Conservation (phyloP, 2,797 vertebrate genomes). For the Benthosema pterotum region DNA sequence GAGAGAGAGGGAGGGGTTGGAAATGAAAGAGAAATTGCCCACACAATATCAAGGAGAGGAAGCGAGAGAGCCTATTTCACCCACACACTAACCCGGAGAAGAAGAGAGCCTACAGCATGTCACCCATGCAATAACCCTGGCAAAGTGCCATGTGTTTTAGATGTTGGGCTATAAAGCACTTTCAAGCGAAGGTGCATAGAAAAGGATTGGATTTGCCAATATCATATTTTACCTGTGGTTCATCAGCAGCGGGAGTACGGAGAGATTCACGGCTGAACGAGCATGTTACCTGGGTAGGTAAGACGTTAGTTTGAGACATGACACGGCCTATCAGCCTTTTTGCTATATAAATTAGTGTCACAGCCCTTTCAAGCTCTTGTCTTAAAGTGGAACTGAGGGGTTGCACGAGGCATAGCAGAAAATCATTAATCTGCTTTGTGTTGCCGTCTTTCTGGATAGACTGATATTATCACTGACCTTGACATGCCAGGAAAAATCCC, state of each 20-base stretch:
- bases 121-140: too few species aligned
- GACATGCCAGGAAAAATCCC: constrained; percentile 23
- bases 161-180: too few species aligned
- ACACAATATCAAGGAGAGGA: too few species aligned
- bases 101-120: too few species aligned
- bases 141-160: too few species aligned
- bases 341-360: constrained; percentile 18
- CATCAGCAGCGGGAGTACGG: neutral
- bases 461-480: constrained; percentile 49
- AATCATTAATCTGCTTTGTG: constrained; percentile 46
- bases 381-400: constrained; percentile 21
- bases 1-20: too few species aligned
- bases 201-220: too few species aligned
- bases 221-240: too few species aligned
- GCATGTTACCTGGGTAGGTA: neutral
- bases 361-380: constrained; percentile 36
- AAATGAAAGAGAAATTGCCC: too few species aligned
- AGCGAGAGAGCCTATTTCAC: too few species aligned
- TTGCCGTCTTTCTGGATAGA: constrained; percentile 26
- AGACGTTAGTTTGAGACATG: constrained; percentile 19
- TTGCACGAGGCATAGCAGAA: constrained; percentile 32
- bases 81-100: too few species aligned
- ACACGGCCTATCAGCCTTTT: constrained; percentile 9
- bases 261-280: constrained; percentile 11
- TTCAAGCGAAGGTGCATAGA: too few species aligned